Evolutionary conservation across 1,140 invertebrate species (phyloP).

Genomic region (Diorhabda sublineata): DNA sequence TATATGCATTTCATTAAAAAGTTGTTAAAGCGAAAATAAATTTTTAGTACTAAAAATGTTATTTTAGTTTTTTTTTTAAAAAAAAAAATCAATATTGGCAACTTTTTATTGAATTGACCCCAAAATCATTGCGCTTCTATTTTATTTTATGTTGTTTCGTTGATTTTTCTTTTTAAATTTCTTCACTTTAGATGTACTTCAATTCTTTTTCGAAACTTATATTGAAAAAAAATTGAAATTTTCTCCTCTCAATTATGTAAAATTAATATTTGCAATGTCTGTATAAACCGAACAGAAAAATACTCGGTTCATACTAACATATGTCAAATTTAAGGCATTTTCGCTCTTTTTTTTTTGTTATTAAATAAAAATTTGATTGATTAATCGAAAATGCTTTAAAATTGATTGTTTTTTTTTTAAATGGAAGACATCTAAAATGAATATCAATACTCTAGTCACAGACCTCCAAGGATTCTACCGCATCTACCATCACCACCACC

Average conservation of each 20-base stretch:
- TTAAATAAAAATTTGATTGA: not conserved
- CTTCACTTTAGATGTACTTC: not conserved
- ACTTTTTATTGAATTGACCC: too few relatives aligned
- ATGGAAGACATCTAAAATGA: slow-evolving; percentile 15
- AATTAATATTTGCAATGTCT: too few relatives aligned
- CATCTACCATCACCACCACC: slow-evolving; percentile 5
- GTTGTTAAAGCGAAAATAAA: not conserved
- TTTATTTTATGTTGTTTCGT: too few relatives aligned
- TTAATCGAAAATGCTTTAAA: not conserved
- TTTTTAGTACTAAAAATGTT: not conserved
- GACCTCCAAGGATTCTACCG: slow-evolving; percentile 55
- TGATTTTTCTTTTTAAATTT: not conserved
- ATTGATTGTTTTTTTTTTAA: not conserved
- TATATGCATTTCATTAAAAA: not conserved
- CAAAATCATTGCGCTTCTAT: too few relatives aligned
- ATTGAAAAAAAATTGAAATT: too few relatives aligned
- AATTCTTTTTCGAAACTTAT: too few relatives aligned
- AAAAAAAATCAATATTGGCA: too few relatives aligned
- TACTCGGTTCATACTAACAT: too few relatives aligned
- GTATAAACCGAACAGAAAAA: too few relatives aligned
- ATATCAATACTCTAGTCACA: slow-evolving; percentile 45
- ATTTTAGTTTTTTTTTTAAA: not conserved
- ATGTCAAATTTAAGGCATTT: too few relatives aligned
- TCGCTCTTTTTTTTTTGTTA: not conserved
- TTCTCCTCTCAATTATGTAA: too few relatives aligned